Percentiles rank a stretch among this genome's conserved stretches.
These are phyloP conservation scores for Microcebus lehilahytsara DNA, from an alignment of 2,113 vertebrate genomes.

Conservation along the genomic window DNA sequence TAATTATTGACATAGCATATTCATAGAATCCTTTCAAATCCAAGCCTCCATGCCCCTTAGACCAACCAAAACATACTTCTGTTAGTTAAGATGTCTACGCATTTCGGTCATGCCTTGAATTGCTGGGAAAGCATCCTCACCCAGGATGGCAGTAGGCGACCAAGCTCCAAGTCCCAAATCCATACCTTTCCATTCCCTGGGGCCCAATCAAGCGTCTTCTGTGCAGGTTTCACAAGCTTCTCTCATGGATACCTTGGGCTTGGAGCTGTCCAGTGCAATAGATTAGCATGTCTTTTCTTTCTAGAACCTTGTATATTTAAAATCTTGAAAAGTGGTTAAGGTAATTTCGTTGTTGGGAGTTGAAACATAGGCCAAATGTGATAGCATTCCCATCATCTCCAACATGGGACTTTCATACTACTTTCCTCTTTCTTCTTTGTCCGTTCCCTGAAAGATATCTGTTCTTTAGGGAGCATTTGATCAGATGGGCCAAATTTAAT, in stretches of 20 bases:
- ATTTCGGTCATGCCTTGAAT: neutral
- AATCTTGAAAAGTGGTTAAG: neutral
- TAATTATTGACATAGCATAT: neutral
- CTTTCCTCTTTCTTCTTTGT: neutral
- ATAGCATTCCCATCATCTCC: neutral
- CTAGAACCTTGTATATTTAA: neutral
- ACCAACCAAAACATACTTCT: neutral
- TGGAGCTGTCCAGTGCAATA: neutral
- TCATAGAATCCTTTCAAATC: neutral
- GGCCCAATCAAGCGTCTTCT: neutral
- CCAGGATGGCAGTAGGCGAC: neutral
- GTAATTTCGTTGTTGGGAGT: neutral
- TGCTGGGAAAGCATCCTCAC: neutral
- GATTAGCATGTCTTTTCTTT: neutral
- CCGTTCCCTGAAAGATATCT: neutral
- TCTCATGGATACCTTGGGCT: neutral
- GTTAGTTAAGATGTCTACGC: neutral
- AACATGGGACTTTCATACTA: neutral
- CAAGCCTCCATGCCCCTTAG: neutral
- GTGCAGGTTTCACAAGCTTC: neutral
- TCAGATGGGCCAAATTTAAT: neutral
- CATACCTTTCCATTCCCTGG: neutral
- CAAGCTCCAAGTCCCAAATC: neutral
- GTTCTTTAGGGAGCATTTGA: neutral
- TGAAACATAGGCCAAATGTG: neutral